A percentile compares a stretch with the other conserved stretches of the same genome.
phyloP scores from a whole-genome alignment of 37 sponge, comb jelly and placozoan species.

The Oopsacas minuta region DNA sequence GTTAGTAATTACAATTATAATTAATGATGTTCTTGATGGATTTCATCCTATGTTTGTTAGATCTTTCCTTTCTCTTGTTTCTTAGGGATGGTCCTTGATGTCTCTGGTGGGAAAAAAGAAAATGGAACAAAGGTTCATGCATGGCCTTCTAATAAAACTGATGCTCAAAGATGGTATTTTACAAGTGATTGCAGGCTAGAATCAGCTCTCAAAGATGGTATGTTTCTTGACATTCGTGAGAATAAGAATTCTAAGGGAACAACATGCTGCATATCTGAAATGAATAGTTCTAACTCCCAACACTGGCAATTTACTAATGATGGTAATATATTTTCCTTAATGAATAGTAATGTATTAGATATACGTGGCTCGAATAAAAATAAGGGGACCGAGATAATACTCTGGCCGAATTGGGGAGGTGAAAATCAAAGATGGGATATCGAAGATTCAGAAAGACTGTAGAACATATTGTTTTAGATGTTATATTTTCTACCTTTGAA shows the following conservation, averaged over 20 bases:
- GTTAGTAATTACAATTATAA: no score
- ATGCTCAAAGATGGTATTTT: background rate
- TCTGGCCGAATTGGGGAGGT: conserved; percentile 11
- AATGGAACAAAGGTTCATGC: background rate
- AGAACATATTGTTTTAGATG: no score
- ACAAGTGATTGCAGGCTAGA: background rate
- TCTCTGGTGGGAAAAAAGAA: conserved; percentile 2
- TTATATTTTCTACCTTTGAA: no score
- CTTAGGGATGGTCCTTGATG: conserved; percentile 14
- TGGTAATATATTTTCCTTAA: background rate
- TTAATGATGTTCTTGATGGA: no score
- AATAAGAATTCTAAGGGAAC: background rate
- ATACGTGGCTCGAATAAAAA: conserved; percentile 4
- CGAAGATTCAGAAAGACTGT: no score
- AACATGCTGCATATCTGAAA: background rate
- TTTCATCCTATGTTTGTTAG: no score
- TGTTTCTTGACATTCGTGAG: background rate
- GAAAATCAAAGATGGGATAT: conserved; percentile 13
- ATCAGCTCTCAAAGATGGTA: background rate
- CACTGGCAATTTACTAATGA: background rate
- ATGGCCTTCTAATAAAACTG: background rate
- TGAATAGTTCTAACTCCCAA: background rate
- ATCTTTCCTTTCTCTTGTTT: no score
- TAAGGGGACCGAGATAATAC: background rate
- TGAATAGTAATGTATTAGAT: background rate